Evolutionary conservation across 1,140 invertebrate genomes (phyloP), one percentile per base, ranked within the genome.

Genomic region (Drosophila azteca): DNA sequence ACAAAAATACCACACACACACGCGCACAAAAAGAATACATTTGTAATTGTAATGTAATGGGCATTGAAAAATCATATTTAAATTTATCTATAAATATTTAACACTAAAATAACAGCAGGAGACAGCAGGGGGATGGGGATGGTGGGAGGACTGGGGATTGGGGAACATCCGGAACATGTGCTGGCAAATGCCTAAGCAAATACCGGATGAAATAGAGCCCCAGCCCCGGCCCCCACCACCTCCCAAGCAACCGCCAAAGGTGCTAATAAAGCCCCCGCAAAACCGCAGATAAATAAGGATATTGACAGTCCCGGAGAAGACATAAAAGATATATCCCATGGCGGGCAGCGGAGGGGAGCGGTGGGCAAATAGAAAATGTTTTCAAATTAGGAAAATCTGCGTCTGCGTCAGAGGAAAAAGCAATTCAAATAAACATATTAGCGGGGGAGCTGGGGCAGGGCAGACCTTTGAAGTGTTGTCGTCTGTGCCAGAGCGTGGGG

Each of bases 221-320:
- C 17, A 20, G 17, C 17, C 1, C 17, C 17, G 1, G 17, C 17
- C 3, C 31, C 58, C 24, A 26, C 24, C 4, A 3, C 4, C 5
- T 26, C 24, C 24, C 50, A 48, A 69, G 69, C 64, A 69, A 69
- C 45, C 67, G 65, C 67, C 35, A 39, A 50, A 70, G 67, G 67
- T 70, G 65, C 52, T 69, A 69, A 69, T 69, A 75, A 58, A 75
- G 43, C 66, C 50, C 62, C 7, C 60, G 31, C 51, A 5, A 31
- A 64, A 75, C 72, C 72, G 52, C 68, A 76, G 41, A 55, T 67
- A 68, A 76, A 76, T 46, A 76, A 67, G 51, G 44, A 76, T 76
- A 76, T 76, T 76, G 72, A 76, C 72, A 76, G 52, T 75, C 24
- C 55, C 72, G 76, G 48, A 26, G 24, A 26, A 48, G 76, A 76